These are phyloP conservation scores for Hiodon tergisus DNA, from an alignment of 2,113 vertebrate species.

Conservation along the genomic window DNA sequence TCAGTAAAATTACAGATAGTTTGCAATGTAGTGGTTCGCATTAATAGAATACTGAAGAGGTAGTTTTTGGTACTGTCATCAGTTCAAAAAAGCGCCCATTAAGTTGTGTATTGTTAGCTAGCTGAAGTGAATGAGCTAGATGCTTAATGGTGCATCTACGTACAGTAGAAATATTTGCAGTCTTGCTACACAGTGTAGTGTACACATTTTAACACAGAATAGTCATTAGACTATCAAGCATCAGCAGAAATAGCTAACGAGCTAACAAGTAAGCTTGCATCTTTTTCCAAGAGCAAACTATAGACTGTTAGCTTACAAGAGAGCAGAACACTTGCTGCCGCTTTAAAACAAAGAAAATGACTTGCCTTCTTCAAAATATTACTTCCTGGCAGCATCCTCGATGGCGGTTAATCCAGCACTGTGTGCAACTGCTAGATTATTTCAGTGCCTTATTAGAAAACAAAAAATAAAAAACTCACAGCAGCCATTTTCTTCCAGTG, in stretches of 20 bases:
- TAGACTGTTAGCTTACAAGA: background rate
- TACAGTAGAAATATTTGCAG: too few relatives aligned
- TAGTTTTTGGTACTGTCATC: too few relatives aligned
- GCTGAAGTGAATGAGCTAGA: too few relatives aligned
- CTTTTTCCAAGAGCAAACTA: too few relatives aligned
- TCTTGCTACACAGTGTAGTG: too few relatives aligned
- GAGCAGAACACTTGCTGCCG: conserved; percentile 15
- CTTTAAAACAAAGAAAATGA: conserved; percentile 30
- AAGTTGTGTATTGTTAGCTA: too few relatives aligned
- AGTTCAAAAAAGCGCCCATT: too few relatives aligned
- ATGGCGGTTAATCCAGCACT: conserved; percentile 45
- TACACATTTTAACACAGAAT: too few relatives aligned
- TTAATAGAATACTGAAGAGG: too few relatives aligned
- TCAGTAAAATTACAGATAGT: background rate
- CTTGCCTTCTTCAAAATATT: conserved; percentile 48
- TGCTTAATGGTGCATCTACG: too few relatives aligned
- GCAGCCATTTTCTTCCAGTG: conserved; percentile 76
- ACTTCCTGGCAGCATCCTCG: conserved; percentile 51
- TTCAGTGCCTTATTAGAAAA: conserved; percentile 60
- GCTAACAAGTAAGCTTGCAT: background rate
- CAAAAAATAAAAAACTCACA: conserved; percentile 54
- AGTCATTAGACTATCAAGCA: too few relatives aligned
- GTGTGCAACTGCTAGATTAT: conserved; percentile 45
- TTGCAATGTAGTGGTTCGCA: background rate
- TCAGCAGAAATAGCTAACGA: too few relatives aligned